Evolutionary conservation across 1,140 invertebrate genomes (phyloP), one percentile per base, ranked within the genome.

Genomic region (Galleria mellonella): DNA sequence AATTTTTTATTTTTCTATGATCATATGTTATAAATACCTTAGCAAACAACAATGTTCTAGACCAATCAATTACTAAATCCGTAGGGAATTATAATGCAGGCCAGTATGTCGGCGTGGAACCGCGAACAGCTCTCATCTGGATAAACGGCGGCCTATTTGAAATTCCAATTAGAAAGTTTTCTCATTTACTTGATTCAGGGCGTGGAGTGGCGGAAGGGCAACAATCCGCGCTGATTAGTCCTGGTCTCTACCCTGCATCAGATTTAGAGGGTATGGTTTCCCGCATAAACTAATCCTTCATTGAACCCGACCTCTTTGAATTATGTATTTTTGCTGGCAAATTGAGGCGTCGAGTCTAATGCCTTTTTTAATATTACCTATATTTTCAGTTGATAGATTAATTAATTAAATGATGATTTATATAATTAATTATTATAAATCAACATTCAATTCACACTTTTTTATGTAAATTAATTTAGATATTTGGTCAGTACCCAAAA

Each of bases 141-240:
- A 70, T 74, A 75, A 79, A 75, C 74, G 73, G 63, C 57, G 59
- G 63, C 72, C 64, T 72, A 76, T 81, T 84, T 81, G 76, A 84
- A 84, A 82, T 84, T 84, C 77, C 81, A 82, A 84, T 84, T 84
- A 82, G 74, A 81, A 84, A 84, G 73, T 84, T 84, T 84, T 81
- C 81, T 84, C 81, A 84, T 84, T 84, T 84, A 74, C 69, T 79
- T 78, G 73, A 81, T 78, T 78, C 75, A 72, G 68, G 69, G 69
- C 66, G 74, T 62, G 58, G 70, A 74, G 69, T 71, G 64, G 64
- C 65, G 64, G 56, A 68, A 72, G 69, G 71, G 70, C 72, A 73
- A 81, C 76, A 78, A 83, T 79, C 68, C 66, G 55, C 61, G 63
- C 70, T 74, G 75, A 83, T 78, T 81, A 81, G 72, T 65, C 67